Base-by-base conservation (phyloP, 2,888 invertebrate genomes). In the Troides helena region DNA sequence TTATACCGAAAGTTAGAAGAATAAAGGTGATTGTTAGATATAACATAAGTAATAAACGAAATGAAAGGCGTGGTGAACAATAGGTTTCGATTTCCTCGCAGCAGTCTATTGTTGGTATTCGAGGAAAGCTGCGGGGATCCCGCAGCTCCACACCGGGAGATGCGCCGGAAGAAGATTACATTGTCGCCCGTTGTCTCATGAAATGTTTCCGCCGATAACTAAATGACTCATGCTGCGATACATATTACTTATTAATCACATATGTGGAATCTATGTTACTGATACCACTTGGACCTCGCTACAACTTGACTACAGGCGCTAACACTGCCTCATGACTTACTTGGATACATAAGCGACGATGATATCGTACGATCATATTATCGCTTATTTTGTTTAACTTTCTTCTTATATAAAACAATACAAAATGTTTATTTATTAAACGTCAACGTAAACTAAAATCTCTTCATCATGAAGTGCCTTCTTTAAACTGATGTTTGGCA, bases 51-150 rank as follows among this genome's bases (percentile, higher is more conserved):
- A 12, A n/a, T n/a, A n/a, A n/a, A 5, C 1, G 6, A 53, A 53
- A 53, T 53, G n/a, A n/a, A n/a, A 18, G 53, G 18, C n/a, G 18
- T 18, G 18, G 53, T 12, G 53, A n/a, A 53, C 53, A 53, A 53
- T 53, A 7, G 53, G 18, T 53, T n/a, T n/a, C 18, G 53, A n/a
- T 53, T 53, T 53, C 53, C 53, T 53, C 6, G n/a, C 53, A n/a
- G 7, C 18, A 53, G 58, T 59, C 65, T 46, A 65, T 65, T 65
- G 65, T 65, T 23, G 43, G 23, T 18, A 46, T 65, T 65, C 65
- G 43, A 58, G 23, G 65, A 65, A 65, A 65, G 23, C 59, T 43
- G 25, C 58, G 23, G 58, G 59, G 10, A 18, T 57, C 36, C 43
- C 10, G 17, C 18, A 3, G 23, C 23, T 5, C 25, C 18, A 39